Base-by-base conservation (phyloP, 92 coral and sea anemone species). In the Pocillopora grandis region DNA sequence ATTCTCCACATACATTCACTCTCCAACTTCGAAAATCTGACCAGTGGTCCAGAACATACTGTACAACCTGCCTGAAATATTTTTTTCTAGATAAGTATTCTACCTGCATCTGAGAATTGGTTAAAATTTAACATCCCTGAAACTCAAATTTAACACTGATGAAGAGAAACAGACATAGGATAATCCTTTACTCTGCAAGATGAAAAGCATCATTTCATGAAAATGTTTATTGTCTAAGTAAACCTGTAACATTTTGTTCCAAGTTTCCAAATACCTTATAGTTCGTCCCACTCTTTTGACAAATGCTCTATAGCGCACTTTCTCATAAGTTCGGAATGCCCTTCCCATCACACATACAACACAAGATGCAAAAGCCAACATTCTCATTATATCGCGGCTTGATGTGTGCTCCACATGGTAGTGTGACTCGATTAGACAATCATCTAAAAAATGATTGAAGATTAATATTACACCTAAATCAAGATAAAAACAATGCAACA, bases 251-350 rank as follows among this genome's bases (percentile, higher is more conserved):
- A 77, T 17, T 27, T 9, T 18, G 12, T 35, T 5, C 48, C 52
- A 48, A 19, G 59, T 15, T 48, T 19, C 37, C 15, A 13, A 63
- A 67, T 85, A 94, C 99, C 99, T 92, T 80, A 97, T 97, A 52
- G 97, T 90, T 58, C 99, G 83, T 5, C 99, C 99, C 56, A 97
- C 88, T 87, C 98, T 92, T 87, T 97, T 97, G 37, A 97, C 90
- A 81, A 97, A 97, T 66, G 92, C 99, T 88, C 99, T 85, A 84
- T 94, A 97, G 37, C 99, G 90, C 76, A 91, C 73, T 82, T 89
- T 90, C 74, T 90, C 94, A 84, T 97, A 97, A 19, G 95, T 89
- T 12, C 80, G 73, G 77, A 97, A 97, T 37, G 99, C 95, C 12
- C 77, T 76, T 12, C 99, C 99, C 97, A 97, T 90, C 56, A 94